Percentiles rank a stretch among this genome's conserved stretches.
These are phyloP conservation scores for Spizaetus ornatus DNA, from an alignment of 2,113 vertebrate genomes.

Conservation along the genomic window DNA sequence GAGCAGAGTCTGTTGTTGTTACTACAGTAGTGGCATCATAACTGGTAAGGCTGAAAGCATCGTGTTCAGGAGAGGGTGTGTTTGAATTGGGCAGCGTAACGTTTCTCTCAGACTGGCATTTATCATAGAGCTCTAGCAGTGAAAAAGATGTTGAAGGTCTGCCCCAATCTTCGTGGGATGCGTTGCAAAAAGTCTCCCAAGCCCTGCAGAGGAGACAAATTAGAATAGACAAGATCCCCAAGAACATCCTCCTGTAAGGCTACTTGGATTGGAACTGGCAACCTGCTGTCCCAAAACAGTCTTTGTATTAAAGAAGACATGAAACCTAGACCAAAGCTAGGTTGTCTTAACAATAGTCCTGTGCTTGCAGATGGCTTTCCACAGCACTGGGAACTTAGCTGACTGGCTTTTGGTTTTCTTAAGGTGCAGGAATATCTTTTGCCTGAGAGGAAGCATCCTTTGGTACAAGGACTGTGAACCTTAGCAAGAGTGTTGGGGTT, in stretches of 20 bases:
- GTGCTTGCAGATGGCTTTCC: neutral
- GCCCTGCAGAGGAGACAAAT: constrained; percentile 42
- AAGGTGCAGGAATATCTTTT: neutral
- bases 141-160: constrained; percentile 7
- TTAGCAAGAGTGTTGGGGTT: neutral
- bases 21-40: neutral
- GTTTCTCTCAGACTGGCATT: constrained; percentile 41
- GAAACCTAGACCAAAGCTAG: neutral
- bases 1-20: neutral
- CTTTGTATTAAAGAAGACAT: neutral
- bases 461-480: neutral
- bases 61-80: accelerated
- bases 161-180: neutral
- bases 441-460: neutral
- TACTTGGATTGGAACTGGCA: neutral
- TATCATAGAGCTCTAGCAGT: constrained; percentile 4
- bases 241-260: neutral
- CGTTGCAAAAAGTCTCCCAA: constrained; percentile 57
- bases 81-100: neutral
- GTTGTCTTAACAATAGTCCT: neutral
- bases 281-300: neutral
- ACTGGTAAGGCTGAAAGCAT: neutral
- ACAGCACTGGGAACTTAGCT: neutral
- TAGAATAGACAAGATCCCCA: neutral
- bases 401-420: neutral